Evolutionary conservation across 2,113 vertebrate species (phyloP), one percentile per base, ranked within the genome.

Genomic region (Macquaria ambigua): DNA sequence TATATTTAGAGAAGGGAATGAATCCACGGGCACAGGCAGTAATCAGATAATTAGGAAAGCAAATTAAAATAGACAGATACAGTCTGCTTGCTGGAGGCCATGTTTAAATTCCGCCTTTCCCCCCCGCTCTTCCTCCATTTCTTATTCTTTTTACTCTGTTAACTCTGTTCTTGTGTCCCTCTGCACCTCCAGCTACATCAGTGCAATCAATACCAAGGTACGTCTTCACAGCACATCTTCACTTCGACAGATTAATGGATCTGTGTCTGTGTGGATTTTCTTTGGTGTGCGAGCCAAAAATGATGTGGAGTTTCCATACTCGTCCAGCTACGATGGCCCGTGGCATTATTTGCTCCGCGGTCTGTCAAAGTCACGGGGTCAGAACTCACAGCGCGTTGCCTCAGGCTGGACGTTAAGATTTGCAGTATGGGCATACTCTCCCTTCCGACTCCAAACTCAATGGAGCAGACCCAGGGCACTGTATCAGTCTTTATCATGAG

Each of bases 31-130:
- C 72, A 43, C 84, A 91, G 83, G 83, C 91, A 90, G 92, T 93
- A 91, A 95, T 95, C 93, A 90, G 91, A 90, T 93, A 94, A 96
- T 95, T 95, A 95, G 91, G 84, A 91, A 88, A 93, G 92, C 89
- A 94, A 96, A 95, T 95, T 89, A 92, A 94, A 96, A 94, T 72
- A 92, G 92, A 90, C 94, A 87, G 91, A 92, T 93, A 92, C 90
- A 90, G 93, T 87, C 89, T 82, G 89, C 73, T 86, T 88, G 92
- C 93, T 90, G 63, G 72, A 89, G 90, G 93, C 87, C 79, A 83
- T 74, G 62, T 87, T 90, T 74, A 63, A 77, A 81, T 80, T 53
- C 67, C 0, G 25, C 39, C 70, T 66, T 56, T 53, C 3, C 12
- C 12, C 37, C 43, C 61, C 43, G 9, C 28, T 63, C 86, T 74